A percentile compares a stretch with the other conserved stretches of the same genome.
These are phyloP conservation scores for Nomia melanderi DNA, from an alignment of 1,140 invertebrate species.

Conservation along the genomic window DNA sequence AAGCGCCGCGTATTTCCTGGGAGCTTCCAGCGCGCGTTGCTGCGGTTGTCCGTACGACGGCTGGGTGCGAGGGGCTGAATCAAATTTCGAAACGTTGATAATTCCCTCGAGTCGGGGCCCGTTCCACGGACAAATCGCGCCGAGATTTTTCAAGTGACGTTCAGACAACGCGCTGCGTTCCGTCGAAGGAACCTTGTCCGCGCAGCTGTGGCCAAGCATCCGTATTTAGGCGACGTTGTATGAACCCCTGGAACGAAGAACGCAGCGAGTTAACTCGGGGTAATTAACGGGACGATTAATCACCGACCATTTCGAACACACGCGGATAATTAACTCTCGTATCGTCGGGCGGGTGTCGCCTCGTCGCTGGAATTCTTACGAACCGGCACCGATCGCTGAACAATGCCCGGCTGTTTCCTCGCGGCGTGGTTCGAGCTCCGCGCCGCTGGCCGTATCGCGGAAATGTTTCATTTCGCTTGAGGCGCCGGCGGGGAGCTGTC, in stretches of 20 bases:
- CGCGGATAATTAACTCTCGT: slow-evolving; percentile 45
- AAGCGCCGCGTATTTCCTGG: neutral
- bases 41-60: neutral
- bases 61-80: too few relatives aligned
- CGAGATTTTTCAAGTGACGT: neutral
- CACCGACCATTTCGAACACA: slow-evolving; percentile 41
- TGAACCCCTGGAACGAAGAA: slow-evolving; percentile 29
- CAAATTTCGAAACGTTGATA: slow-evolving; percentile 5
- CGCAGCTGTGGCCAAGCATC: slow-evolving; percentile 18
- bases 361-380: slow-evolving; percentile 38
- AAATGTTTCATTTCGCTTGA: slow-evolving; percentile 48
- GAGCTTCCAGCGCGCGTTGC: too few relatives aligned
- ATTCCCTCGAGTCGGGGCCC: neutral
- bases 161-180: neutral
- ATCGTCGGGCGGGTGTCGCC: slow-evolving; percentile 26
- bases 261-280: slow-evolving; percentile 44
- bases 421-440: too few relatives aligned
- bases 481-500: slow-evolving; percentile 9
- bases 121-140: neutral
- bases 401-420: too few relatives aligned
- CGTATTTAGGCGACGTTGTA: slow-evolving; percentile 27
- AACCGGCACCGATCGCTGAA: slow-evolving; percentile 8
- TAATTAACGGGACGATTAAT: slow-evolving; percentile 60
- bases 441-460: too few relatives aligned
- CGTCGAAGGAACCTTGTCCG: slow-evolving; percentile 26